Evolutionary conservation across 1,140 invertebrate genomes (phyloP), one percentile per base, ranked within the genome.

Genomic region (Acromyrmex heyeri): DNA sequence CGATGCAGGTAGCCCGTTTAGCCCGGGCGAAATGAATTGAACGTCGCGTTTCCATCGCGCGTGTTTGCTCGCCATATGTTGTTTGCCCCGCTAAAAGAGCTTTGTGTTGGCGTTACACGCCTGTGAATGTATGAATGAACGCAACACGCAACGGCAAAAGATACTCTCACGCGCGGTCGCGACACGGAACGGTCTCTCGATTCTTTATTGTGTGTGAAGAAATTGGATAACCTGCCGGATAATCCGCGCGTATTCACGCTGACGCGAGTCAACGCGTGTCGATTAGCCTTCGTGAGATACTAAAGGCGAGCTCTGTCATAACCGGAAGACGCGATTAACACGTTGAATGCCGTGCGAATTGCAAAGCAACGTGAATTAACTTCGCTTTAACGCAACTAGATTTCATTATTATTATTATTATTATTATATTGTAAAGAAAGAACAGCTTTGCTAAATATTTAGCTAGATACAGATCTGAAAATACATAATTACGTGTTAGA

Each of bases 21-120:
- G 85, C 77, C 67, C 61, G 88, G 64, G 53, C 77, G 57, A 55
- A 88, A 92, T 91, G 87, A 91, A 92, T 92, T 89, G 89, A 89
- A 87, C 75, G 50, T 16, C 57, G 76, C 55, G 57, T 61, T 81
- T 83, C 78, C 76, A 79, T 61, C 86, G 75, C 75, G 76, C 64
- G 78, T 89, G 86, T 90, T 90, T 90, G 48, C 86, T 53, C 85
- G 90, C 92, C 92, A 91, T 91, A 92, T 93, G 92, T 88, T 93
- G 89, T 92, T 92, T 92, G 88, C 86, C 69, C 69, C 69, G 82
- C 85, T 83, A 90, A 93, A 92, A 89, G 91, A 89, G 86, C 76
- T 88, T 92, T 92, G 88, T 91, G 85, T 65, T 86, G 77, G 87
- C 82, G 87, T 73, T 72, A 34, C 83, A 85, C 62, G 73, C 70